A percentile compares a stretch with the other conserved stretches of the same genome.
These are phyloP conservation scores for Cepaea nemoralis DNA, from an alignment of 1,140 invertebrate genomes.

Conservation along the genomic window DNA sequence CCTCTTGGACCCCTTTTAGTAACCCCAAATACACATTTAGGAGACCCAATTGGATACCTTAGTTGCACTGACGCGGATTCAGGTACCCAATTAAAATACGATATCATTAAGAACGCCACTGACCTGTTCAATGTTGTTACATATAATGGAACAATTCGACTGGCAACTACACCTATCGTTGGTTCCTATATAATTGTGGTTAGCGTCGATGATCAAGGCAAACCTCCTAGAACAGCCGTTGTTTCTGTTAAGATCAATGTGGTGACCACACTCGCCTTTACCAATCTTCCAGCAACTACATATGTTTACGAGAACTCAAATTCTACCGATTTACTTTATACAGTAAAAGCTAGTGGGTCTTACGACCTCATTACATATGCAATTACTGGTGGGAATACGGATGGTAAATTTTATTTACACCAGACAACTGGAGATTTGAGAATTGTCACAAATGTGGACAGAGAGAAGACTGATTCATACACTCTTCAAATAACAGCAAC, in stretches of 20 bases:
- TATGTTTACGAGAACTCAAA: not conserved
- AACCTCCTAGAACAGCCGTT: not conserved
- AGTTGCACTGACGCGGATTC: not conserved
- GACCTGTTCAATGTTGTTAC: constrained; percentile 14
- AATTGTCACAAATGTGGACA: constrained; percentile 89
- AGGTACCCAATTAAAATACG: not conserved
- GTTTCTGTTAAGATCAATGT: not conserved
- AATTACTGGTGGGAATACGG: constrained; percentile 76
- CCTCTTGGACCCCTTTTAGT: constrained; percentile 25
- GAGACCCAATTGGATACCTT: not conserved
- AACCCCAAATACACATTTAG: not conserved
- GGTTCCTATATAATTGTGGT: constrained; percentile 18
- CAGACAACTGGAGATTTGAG: constrained; percentile 80
- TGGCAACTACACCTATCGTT: not conserved
- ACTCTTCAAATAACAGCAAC: constrained; percentile 85
- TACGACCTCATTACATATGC: constrained; percentile 32
- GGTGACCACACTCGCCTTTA: not conserved
- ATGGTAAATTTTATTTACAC: constrained; percentile 82
- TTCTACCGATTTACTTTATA: not conserved
- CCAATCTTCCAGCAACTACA: not conserved
- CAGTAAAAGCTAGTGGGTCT: not conserved
- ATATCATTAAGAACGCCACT: constrained; percentile 3
- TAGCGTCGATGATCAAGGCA: constrained; percentile 19
- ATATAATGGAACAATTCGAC: not conserved
- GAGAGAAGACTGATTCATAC: constrained; percentile 89